Evolutionary conservation across 2,113 vertebrate genomes (phyloP), one percentile per base, ranked within the genome.

Genomic region (Uropsilus gracilis): DNA sequence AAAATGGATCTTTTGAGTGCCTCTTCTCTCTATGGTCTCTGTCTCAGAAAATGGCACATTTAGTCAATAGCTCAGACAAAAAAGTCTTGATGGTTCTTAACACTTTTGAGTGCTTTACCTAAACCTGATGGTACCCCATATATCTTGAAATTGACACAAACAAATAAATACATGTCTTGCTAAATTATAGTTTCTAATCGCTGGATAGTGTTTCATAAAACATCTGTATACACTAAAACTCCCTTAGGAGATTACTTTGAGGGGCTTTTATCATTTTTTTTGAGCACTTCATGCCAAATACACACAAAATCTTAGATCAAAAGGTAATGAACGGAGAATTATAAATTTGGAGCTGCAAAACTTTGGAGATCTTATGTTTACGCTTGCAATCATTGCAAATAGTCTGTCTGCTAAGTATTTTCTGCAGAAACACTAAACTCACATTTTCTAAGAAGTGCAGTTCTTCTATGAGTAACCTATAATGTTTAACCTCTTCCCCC

Each of bases 201-300:
- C 68, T 68, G 44, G 53, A 63, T 22, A 69, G 8, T 22, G 6
- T 63, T 81, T 66, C 46, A 88, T 20, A 85, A 34, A 91, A 82
- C 44, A 42, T 32, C 93, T 37, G 20, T 17, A 18, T 22, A 92
- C 78, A 44, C 17, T 44, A 85, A 89, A 77, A 82, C 37, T 90
- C 69, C 32, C 48, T 83, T 86, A 83, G 7, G 11, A 32, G 68
- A 42, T 50, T 82, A 64, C 24, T 87, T 68, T 42, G 22, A 92
- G 30, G 63, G 80, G 7, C 24, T 77, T 90, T 81, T 78, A 61
- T 91, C 55, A 72, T 77, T 91, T 88, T 88, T 81, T 88, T n/a
- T 76, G 22, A 92, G 34, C 5, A 80, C 26, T 68, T 46, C 30
- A 32, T 76, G 44, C 22, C 39, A 94, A 90, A 85, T 1, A 83